These are phyloP conservation scores for Ormyrus thymus DNA, from an alignment of 2,888 invertebrate species.

Conservation along the genomic window DNA sequence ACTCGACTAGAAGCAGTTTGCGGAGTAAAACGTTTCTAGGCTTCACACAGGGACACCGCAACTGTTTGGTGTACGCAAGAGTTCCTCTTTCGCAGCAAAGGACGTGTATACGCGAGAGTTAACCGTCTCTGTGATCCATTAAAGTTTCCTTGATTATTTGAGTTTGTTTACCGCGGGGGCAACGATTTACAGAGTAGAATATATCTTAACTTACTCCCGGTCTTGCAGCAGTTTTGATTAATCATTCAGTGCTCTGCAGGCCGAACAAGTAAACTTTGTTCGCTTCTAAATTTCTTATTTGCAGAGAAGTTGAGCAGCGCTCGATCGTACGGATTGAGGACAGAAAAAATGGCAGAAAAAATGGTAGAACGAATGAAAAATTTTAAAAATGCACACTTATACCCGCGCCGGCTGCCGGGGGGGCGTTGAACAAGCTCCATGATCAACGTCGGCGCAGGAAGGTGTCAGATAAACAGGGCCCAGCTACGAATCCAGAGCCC, in stretches of 20 bases:
- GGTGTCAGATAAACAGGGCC: conserved; percentile 12
- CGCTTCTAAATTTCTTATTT: too few relatives aligned
- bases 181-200: conserved; percentile 37
- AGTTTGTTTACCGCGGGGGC: conserved; percentile 38
- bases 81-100: too few relatives aligned
- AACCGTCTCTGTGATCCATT: conserved; percentile 17
- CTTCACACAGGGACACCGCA: too few relatives aligned
- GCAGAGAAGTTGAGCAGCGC: too few relatives aligned
- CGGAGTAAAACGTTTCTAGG: too few relatives aligned
- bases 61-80: too few relatives aligned
- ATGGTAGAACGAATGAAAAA: too few relatives aligned
- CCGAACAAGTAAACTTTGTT: too few relatives aligned
- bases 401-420: neutral
- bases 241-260: neutral
- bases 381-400: neutral
- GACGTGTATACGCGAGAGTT: too few relatives aligned
- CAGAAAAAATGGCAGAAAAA: too few relatives aligned
- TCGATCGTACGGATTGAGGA: too few relatives aligned
- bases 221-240: neutral
- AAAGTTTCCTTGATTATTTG: conserved; percentile 50
- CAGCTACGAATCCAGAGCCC: neutral
- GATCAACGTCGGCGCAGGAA: conserved; percentile 28
- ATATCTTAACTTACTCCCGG: neutral
- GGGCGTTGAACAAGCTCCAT: neutral
- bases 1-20: too few relatives aligned